phyloP scores from a whole-genome alignment of 2,113 vertebrate species.

The Brachionichthys hirsutus region DNA sequence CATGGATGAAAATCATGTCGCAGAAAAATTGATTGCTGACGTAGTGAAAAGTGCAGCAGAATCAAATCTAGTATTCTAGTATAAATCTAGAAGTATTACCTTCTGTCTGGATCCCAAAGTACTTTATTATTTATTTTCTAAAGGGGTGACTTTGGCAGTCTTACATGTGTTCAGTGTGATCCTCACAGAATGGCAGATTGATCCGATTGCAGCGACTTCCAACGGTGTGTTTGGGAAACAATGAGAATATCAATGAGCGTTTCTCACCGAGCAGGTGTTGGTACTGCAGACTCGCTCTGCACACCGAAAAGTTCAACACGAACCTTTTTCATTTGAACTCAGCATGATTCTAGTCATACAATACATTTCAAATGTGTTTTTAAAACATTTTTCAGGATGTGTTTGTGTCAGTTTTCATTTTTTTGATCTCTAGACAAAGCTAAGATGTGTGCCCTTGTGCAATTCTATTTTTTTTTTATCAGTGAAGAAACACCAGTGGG shows the following conservation, averaged over 20 bases:
- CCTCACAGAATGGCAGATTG: background rate
- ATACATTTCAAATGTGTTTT: too few relatives aligned
- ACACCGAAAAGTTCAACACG: conserved; percentile 22
- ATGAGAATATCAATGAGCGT: conserved; percentile 9
- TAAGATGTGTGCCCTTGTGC: too few relatives aligned
- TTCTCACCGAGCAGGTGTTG: conserved; percentile 5
- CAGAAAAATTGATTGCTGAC: too few relatives aligned
- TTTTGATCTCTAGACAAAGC: too few relatives aligned
- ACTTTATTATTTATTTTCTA: background rate
- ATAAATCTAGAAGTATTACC: conserved; percentile 36
- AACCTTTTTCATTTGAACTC: conserved; percentile 9
- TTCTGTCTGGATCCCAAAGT: conserved; percentile 23
- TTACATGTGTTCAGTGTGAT: conserved; percentile 2
- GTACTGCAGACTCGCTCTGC: background rate
- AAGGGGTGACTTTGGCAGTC: conserved; percentile 21
- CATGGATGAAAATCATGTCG: too few relatives aligned
- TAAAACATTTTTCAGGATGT: background rate
- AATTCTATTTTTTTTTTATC: too few relatives aligned
- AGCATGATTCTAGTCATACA: too few relatives aligned
- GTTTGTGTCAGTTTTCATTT: too few relatives aligned
- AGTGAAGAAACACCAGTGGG: too few relatives aligned
- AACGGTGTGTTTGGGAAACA: conserved; percentile 11
- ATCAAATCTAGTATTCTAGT: conserved; percentile 36
- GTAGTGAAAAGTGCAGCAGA: background rate
- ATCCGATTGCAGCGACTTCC: conserved; percentile 7